Percentiles rank a stretch among this genome's conserved stretches.
phyloP scores from a whole-genome alignment of 1,140 invertebrate species.

The Cydia strobilella region DNA sequence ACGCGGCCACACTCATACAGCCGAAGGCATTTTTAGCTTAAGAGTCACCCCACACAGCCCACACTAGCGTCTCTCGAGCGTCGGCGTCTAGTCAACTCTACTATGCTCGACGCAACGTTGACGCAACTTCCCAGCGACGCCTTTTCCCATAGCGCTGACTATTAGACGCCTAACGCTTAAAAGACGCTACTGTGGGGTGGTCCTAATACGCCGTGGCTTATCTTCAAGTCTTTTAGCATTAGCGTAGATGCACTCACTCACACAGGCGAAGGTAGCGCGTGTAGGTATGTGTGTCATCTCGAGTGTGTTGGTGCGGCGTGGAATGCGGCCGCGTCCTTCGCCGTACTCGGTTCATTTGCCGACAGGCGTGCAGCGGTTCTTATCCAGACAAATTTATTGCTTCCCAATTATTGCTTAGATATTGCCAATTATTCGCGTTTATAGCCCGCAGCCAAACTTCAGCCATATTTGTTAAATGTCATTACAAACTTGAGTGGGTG shows the following conservation, averaged over 20 bases:
- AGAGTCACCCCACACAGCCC: too few relatives aligned
- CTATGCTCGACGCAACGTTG: too few relatives aligned
- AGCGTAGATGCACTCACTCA: slow-evolving; percentile 48
- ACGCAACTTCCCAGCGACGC: too few relatives aligned
- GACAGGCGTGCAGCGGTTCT: slow-evolving; percentile 54
- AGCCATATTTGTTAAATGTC: slow-evolving; percentile 27
- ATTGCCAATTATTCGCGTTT: slow-evolving; percentile 50
- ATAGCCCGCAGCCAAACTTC: slow-evolving; percentile 35
- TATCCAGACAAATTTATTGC: slow-evolving; percentile 68
- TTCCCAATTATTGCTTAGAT: slow-evolving; percentile 68
- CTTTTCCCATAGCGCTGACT: too few relatives aligned
- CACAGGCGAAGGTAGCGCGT: slow-evolving; percentile 45
- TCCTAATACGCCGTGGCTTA: slow-evolving; percentile 11
- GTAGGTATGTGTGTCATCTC: slow-evolving; percentile 71
- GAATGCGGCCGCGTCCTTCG: slow-evolving; percentile 78
- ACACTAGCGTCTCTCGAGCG: too few relatives aligned
- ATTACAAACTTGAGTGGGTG: slow-evolving; percentile 1
- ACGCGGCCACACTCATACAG: not conserved
- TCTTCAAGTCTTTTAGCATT: slow-evolving; percentile 46
- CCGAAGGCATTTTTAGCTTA: not conserved
- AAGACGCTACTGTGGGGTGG: too few relatives aligned
- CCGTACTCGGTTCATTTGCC: slow-evolving; percentile 71
- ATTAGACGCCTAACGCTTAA: too few relatives aligned
- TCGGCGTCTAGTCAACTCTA: too few relatives aligned
- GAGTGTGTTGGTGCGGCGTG: slow-evolving; percentile 60